phyloP scores from a whole-genome alignment of 2,888 invertebrate genomes.

The Tenthredo livida region DNA sequence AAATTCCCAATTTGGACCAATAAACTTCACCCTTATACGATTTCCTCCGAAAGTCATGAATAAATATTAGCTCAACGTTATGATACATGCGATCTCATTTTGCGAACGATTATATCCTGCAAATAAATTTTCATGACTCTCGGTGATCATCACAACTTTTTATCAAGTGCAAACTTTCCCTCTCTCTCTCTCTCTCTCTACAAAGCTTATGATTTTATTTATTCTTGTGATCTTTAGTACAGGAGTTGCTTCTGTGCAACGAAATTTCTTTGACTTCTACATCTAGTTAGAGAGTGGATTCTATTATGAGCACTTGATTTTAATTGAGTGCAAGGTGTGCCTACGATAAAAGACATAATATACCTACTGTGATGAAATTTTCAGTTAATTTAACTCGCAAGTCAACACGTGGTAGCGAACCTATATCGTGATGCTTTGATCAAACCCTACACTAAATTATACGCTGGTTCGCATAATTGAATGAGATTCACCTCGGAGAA shows the following conservation, averaged over 20 bases:
- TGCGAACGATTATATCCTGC: background rate
- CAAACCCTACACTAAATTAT: conserved; percentile 26
- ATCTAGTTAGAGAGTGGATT: background rate
- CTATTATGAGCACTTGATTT: background rate
- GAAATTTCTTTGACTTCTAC: background rate
- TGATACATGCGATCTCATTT: background rate
- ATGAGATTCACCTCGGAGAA: conserved; percentile 31
- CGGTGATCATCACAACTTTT: background rate
- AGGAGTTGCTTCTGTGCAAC: background rate
- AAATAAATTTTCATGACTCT: background rate
- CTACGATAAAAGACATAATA: background rate
- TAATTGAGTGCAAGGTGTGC: background rate
- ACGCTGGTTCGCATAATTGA: conserved; percentile 7
- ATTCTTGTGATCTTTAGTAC: background rate
- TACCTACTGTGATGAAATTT: conserved; percentile 27
- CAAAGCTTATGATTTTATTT: background rate
- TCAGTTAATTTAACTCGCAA: background rate
- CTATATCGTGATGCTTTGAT: conserved; percentile 20
- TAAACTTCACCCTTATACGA: background rate
- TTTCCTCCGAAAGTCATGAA: background rate
- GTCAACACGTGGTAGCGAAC: background rate
- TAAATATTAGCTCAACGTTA: background rate
- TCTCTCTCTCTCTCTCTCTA: background rate
- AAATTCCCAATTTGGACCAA: background rate
- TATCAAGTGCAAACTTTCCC: background rate